phyloP scores from a whole-genome alignment of 23 tunicate genomes.

The Halocynthia roretzi region DNA sequence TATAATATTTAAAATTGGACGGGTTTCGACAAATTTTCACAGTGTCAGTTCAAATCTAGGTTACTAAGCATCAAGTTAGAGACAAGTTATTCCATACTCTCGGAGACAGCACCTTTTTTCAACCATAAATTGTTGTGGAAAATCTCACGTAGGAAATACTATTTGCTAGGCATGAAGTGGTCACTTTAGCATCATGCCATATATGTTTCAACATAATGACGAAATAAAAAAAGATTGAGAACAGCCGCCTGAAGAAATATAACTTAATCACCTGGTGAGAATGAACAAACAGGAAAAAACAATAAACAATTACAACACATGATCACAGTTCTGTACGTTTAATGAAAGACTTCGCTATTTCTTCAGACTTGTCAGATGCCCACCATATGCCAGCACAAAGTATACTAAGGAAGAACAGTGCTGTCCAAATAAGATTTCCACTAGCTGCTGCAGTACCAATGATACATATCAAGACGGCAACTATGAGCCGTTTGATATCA shows the following conservation, averaged over 20 bases:
- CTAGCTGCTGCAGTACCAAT: conserved; percentile 90
- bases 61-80: no score
- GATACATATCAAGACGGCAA: conserved; percentile 83
- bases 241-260: neutral
- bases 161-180: no score
- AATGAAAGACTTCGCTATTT: conserved; percentile 35
- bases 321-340: conserved; percentile 16
- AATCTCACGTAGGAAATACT: no score
- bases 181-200: neutral
- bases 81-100: no score
- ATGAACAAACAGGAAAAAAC: neutral
- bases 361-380: conserved; percentile 88
- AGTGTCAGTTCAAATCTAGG: no score
- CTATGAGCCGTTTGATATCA: conserved; percentile 70
- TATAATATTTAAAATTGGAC: no score
- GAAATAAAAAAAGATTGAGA: neutral
- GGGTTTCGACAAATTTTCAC: no score
- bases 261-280: neutral
- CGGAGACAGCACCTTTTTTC: no score
- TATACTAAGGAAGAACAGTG: conserved; percentile 71
- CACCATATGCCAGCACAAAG: conserved; percentile 75
- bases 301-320: neutral
- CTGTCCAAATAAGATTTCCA: conserved; percentile 82
- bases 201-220: neutral
- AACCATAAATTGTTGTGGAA: no score